Conservation (phyloP, 2,113 vertebrate genomes). For the Menura novaehollandiae region DNA sequence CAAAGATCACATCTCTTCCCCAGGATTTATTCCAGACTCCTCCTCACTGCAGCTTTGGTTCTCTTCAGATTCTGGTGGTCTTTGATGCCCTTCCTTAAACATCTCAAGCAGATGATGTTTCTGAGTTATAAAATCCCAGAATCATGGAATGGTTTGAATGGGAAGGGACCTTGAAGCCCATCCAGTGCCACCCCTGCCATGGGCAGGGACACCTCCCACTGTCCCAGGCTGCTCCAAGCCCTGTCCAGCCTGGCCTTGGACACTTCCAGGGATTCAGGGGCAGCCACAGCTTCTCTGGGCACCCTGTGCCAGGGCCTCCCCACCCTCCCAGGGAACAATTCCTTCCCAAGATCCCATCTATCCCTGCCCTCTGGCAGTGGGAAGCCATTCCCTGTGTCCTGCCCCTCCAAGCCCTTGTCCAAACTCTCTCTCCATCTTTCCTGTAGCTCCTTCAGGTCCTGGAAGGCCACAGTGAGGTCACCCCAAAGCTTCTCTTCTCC, state of each 20-base stretch:
- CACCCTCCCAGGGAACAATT: background rate
- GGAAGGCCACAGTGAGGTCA: background rate
- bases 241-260: background rate
- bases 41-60: background rate
- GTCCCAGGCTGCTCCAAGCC: accelerated
- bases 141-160: background rate
- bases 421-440: background rate
- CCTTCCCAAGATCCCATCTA: background rate
- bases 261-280: background rate
- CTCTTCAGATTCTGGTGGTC: background rate
- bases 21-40: background rate
- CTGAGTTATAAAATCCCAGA: background rate
- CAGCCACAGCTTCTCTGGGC: background rate
- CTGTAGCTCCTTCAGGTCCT: background rate
- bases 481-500: background rate
- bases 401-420: background rate
- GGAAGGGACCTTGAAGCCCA: background rate
- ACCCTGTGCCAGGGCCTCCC: background rate
- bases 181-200: accelerated
- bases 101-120: accelerated
- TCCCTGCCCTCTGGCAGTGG: background rate
- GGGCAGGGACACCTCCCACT: background rate
- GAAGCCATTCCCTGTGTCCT: background rate
- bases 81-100: background rate
- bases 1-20: background rate